Conservation (phyloP, 2,113 vertebrate species). For the Cheilinus undulatus region DNA sequence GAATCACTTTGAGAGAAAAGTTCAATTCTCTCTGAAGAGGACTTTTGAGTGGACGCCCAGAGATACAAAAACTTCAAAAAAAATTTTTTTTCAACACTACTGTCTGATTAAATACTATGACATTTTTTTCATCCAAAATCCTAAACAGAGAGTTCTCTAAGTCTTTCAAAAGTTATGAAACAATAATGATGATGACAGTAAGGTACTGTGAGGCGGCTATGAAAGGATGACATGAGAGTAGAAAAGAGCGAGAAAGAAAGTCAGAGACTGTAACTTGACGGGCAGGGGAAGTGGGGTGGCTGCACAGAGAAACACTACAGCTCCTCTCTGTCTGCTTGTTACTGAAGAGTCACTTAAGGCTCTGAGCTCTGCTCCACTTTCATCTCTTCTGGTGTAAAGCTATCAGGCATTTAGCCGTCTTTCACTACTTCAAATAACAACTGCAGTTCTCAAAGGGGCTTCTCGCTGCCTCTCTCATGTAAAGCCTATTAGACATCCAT, state of each 20-base stretch:
- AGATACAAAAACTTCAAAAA: constrained; percentile 18
- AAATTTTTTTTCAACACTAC: not conserved
- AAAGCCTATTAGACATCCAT: constrained; percentile 42
- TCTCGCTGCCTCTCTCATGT: constrained; percentile 41
- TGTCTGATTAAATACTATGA: no score
- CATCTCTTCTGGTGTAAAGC: constrained; percentile 48
- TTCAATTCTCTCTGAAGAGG: constrained; percentile 31
- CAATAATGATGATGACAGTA: not conserved
- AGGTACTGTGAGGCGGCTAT: no score
- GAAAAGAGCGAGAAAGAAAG: not conserved
- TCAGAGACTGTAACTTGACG: constrained; percentile 13
- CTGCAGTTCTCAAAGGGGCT: constrained; percentile 11
- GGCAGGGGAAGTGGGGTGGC: constrained; percentile 8
- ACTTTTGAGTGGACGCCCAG: constrained; percentile 39
- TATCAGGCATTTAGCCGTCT: constrained; percentile 50
- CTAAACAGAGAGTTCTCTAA: not conserved
- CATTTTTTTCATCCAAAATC: no score
- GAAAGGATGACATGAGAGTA: not conserved
- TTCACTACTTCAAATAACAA: constrained; percentile 58
- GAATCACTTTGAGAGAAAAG: constrained; percentile 12
- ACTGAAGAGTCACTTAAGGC: constrained; percentile 55
- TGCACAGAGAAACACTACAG: constrained; percentile 28
- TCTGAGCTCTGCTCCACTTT: constrained; percentile 40
- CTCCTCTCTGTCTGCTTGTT: constrained; percentile 30
- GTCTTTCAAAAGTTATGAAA: not conserved